phyloP scores from a whole-genome alignment of 23 tunicate genomes.

The Halocynthia roretzi region DNA sequence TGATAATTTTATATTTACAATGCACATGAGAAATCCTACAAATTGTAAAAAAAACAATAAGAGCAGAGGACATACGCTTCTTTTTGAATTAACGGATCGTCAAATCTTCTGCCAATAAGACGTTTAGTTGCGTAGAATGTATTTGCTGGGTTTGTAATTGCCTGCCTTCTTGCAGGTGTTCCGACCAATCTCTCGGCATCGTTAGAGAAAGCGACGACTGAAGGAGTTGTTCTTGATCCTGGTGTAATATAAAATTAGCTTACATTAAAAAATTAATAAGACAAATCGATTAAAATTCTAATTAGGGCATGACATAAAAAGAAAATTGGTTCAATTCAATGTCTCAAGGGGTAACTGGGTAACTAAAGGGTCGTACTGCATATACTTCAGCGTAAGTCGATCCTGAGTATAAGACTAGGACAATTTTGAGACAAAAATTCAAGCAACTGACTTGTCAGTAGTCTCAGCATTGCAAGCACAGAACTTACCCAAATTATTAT shows the following conservation, averaged over 20 bases:
- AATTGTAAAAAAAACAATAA: too few relatives aligned
- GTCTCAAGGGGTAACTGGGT: not conserved
- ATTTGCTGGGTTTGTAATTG: constrained; percentile 93
- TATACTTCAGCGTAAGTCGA: not conserved
- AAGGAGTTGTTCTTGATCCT: constrained; percentile 76
- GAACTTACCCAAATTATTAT: too few relatives aligned
- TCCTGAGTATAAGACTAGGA: too few relatives aligned
- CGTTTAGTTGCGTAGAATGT: constrained; percentile 98
- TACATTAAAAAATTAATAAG: not conserved
- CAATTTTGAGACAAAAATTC: too few relatives aligned
- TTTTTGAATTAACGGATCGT: constrained; percentile 91
- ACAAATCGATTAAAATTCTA: not conserved
- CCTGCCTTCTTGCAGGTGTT: constrained; percentile 94
- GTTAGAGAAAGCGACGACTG: constrained; percentile 78
- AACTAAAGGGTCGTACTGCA: not conserved
- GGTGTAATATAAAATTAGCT: not conserved
- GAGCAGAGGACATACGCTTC: constrained; percentile 23
- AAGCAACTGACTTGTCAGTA: too few relatives aligned
- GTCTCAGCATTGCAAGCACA: too few relatives aligned
- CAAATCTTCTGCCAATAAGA: constrained; percentile 84
- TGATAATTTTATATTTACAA: too few relatives aligned
- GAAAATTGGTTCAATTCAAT: not conserved
- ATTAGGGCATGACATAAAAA: not conserved
- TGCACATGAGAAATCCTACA: too few relatives aligned
- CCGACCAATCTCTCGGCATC: constrained; percentile 95